Percentiles rank a stretch among this genome's conserved stretches.
phyloP scores from a whole-genome alignment of 2,888 invertebrate species.

The Tortricodes alternella region DNA sequence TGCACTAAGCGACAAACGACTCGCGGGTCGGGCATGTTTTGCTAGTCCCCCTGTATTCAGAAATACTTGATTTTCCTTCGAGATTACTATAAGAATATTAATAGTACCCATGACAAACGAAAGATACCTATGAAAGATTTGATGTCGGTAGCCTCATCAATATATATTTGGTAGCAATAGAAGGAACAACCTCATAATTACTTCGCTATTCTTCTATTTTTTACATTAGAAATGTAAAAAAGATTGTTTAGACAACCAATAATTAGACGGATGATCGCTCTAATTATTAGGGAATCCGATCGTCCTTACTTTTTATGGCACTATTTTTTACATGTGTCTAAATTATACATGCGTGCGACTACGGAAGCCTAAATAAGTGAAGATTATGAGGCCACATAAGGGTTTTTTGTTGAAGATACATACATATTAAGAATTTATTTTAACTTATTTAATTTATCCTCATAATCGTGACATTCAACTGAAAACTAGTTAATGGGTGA shows the following conservation, averaged over 20 bases:
- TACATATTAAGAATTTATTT: too few species aligned
- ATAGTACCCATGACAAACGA: too few species aligned
- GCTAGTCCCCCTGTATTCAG: too few species aligned
- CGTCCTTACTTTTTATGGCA: constrained; percentile 18
- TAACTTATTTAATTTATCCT: too few species aligned
- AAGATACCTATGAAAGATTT: too few species aligned
- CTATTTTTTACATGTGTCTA: constrained; percentile 12
- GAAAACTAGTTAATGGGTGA: too few species aligned
- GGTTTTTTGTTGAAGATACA: neutral
- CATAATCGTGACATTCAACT: too few species aligned
- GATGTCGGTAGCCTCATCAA: too few species aligned
- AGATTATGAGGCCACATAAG: constrained; percentile 6
- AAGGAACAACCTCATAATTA: constrained; percentile 6
- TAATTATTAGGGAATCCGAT: constrained; percentile 16
- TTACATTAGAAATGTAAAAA: constrained; percentile 5
- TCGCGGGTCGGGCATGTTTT: too few species aligned
- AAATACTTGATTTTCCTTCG: too few species aligned
- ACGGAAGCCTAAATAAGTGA: constrained; percentile 9
- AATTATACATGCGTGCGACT: constrained; percentile 11
- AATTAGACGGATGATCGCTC: constrained; percentile 22
- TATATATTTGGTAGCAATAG: constrained; percentile 13
- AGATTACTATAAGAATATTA: too few species aligned
- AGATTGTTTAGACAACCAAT: constrained; percentile 18
- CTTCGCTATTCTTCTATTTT: neutral
- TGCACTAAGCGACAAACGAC: too few species aligned